Percentiles rank a stretch among this genome's conserved stretches.
phyloP scores from a whole-genome alignment of 2,113 vertebrate genomes.

The Brachypteracias leptosomus region DNA sequence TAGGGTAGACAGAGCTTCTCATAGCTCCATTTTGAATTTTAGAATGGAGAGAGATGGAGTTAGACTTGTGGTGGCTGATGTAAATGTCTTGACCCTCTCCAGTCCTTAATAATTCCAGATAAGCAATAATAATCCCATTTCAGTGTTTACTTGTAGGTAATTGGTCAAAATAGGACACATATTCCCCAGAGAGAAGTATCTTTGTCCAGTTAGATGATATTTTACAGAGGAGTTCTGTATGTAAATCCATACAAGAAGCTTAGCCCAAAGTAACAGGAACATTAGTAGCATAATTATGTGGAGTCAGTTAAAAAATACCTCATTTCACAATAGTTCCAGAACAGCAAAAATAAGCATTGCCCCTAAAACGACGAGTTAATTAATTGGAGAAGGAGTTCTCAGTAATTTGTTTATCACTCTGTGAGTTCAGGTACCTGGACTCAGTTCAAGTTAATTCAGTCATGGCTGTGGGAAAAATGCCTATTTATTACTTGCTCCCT shows the following conservation, averaged over 20 bases:
- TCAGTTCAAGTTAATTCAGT: slow-evolving; percentile 8
- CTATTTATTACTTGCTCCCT: neutral
- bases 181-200: neutral
- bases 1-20: neutral
- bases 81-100: neutral
- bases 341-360: neutral
- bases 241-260: neutral
- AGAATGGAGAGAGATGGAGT: neutral
- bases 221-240: neutral
- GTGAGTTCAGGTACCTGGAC: neutral
- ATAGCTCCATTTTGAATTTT: neutral
- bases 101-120: neutral
- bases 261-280: neutral
- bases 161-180: neutral
- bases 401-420: slow-evolving; percentile 19
- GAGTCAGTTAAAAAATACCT: neutral
- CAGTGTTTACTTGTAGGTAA: neutral
- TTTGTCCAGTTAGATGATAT: neutral
- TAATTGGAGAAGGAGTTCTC: neutral
- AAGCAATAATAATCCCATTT: neutral
- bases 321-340: neutral
- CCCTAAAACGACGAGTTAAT: neutral
- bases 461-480: slow-evolving; percentile 24
- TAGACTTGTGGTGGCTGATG: neutral
- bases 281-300: neutral